A percentile compares a stretch with the other conserved stretches of the same genome.
These are phyloP conservation scores for Trachops cirrhosus DNA, from an alignment of 2,797 vertebrate genomes.

Conservation along the genomic window DNA sequence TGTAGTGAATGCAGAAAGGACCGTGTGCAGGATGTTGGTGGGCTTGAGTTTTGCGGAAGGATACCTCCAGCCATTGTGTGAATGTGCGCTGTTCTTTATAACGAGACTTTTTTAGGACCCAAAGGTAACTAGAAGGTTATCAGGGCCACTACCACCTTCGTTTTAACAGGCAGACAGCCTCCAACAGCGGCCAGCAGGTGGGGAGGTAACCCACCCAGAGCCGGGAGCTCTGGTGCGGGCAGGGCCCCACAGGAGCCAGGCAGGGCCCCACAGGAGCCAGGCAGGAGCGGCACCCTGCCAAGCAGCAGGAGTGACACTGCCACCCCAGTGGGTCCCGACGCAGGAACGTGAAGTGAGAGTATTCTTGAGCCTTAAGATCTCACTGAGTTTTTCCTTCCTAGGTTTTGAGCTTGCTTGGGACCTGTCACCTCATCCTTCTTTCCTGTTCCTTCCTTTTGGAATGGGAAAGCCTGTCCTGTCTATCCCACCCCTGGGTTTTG, in stretches of 20 bases:
- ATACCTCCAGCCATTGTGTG: background rate
- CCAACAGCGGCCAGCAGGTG: background rate
- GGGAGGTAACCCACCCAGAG: background rate
- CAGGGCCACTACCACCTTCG: background rate
- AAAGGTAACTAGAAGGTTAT: background rate
- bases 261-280: background rate
- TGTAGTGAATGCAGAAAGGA: background rate
- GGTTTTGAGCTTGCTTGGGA: background rate
- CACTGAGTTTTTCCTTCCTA: background rate
- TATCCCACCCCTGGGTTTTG: background rate
- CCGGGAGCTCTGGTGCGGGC: background rate
- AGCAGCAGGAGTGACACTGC: no score
- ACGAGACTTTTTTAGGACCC: background rate
- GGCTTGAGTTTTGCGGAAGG: no score
- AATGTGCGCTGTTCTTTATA: background rate
- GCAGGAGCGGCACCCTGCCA: background rate
- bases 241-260: background rate
- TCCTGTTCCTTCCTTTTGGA: background rate
- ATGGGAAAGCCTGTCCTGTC: background rate
- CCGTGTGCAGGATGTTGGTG: background rate
- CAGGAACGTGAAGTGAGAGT: background rate
- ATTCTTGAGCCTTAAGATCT: background rate
- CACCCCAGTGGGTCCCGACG: background rate
- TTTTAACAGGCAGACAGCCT: background rate
- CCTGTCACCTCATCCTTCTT: background rate